A percentile compares a stretch with the other conserved stretches of the same genome.
Conservation (phyloP, 2,888 invertebrate genomes). For the Sialis lutaria region DNA sequence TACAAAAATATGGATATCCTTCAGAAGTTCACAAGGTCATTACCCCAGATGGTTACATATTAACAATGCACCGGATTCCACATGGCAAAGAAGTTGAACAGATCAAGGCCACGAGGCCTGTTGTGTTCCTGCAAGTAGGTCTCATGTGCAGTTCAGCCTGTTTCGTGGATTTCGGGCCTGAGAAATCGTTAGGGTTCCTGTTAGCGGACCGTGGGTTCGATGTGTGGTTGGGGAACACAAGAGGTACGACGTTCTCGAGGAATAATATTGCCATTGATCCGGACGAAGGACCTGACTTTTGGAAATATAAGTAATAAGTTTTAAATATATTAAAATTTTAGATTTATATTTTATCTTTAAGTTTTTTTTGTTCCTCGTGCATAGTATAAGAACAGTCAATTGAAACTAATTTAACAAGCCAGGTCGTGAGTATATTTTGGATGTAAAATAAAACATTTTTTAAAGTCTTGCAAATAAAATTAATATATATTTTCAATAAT, state of each 20-base stretch:
- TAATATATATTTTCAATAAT: too few species aligned
- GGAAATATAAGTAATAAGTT: constrained; percentile 33
- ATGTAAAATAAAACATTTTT: too few species aligned
- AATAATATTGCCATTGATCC: constrained; percentile 31
- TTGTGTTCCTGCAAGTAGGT: constrained; percentile 52
- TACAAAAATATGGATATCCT: not conserved
- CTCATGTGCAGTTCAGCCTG: constrained; percentile 54
- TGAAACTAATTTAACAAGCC: too few species aligned
- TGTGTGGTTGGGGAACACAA: constrained; percentile 70
- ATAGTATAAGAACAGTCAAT: too few species aligned
- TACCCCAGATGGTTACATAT: not conserved
- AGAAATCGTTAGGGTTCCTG: constrained; percentile 35
- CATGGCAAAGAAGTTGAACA: not conserved
- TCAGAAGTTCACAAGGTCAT: not conserved
- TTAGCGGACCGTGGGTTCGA: constrained; percentile 52
- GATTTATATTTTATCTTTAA: too few species aligned
- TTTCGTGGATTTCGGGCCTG: constrained; percentile 55
- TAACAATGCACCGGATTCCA: not conserved
- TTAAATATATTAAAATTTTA: too few species aligned
- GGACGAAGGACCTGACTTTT: constrained; percentile 30
- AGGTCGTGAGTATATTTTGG: too few species aligned
- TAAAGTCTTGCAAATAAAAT: too few species aligned
- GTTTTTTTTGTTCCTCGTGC: too few species aligned
- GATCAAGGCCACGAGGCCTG: constrained; percentile 19
- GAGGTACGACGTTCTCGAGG: constrained; percentile 53